Percentiles rank a stretch among this genome's conserved stretches.
phyloP scores from a whole-genome alignment of 2,113 vertebrate species.

The Lasiurus cinereus region DNA sequence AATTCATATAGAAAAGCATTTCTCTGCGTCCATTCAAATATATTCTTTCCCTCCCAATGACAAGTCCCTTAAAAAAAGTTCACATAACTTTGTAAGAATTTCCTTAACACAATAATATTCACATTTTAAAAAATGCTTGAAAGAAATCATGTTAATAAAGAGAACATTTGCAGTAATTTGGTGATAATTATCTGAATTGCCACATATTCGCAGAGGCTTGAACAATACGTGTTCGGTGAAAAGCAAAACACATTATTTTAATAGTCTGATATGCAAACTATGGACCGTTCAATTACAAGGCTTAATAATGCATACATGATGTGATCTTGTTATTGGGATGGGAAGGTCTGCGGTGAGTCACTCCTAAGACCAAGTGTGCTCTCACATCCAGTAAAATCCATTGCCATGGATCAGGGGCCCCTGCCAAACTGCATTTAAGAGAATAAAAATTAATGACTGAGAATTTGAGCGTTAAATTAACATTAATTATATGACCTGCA shows the following conservation, averaged over 20 bases:
- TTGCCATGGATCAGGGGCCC: conserved; percentile 90
- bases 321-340: conserved; percentile 97
- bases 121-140: conserved; percentile 90
- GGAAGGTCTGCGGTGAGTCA: conserved; percentile 94
- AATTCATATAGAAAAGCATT: conserved; percentile 16
- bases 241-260: conserved; percentile 99
- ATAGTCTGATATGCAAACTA: conserved; percentile 99
- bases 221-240: conserved; percentile 98
- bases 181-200: conserved; percentile 98
- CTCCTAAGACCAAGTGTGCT: conserved; percentile 92
- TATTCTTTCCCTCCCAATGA: neutral
- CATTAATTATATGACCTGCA: conserved; percentile 99
- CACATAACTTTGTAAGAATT: conserved; percentile 84
- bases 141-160: conserved; percentile 99
- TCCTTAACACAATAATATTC: conserved; percentile 89
- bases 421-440: conserved; percentile 98
- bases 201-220: conserved; percentile 96
- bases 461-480: conserved; percentile 99
- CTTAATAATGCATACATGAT: conserved; percentile 99
- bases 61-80: conserved; percentile 68
- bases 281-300: conserved; percentile 99
- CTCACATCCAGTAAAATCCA: conserved; percentile 92
- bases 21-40: conserved; percentile 18
- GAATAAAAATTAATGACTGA: conserved; percentile 99
- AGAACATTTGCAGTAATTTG: conserved; percentile 99